Evolutionary conservation across 2,113 vertebrate genomes (phyloP).

Genomic region (Casuarius casuarius): DNA sequence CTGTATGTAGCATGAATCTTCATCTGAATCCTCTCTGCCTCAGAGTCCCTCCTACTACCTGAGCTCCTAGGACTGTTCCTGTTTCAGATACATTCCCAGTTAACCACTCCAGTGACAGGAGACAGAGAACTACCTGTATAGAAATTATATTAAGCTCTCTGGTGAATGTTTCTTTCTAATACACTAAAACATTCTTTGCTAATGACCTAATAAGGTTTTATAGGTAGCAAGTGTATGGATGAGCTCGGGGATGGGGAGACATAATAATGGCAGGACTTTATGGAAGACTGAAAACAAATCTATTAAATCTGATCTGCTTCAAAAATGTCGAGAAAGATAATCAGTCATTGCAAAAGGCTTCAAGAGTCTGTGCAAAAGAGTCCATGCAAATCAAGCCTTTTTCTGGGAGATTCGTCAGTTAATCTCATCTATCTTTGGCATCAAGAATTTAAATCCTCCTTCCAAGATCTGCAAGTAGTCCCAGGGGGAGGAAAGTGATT

Average conservation of each 20-base stretch:
- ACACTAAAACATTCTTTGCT: conserved; percentile 22
- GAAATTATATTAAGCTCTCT: conserved; percentile 18
- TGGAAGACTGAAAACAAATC: conserved; percentile 13
- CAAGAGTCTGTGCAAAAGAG: not conserved
- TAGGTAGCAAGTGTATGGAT: not conserved
- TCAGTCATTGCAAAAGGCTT: not conserved
- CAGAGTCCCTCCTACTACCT: not conserved
- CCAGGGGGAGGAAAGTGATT: not conserved
- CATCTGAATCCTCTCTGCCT: not conserved
- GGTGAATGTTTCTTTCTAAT: conserved; percentile 35
- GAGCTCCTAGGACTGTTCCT: not conserved
- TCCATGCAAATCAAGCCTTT: not conserved
- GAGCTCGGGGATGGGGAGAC: not conserved
- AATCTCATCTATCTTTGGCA: not conserved
- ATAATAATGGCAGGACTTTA: not conserved
- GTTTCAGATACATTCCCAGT: not conserved
- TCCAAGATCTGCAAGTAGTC: not conserved
- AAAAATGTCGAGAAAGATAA: not conserved
- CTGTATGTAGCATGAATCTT: not conserved
- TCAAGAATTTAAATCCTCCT: not conserved
- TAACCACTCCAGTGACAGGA: not conserved
- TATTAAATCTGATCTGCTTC: not conserved
- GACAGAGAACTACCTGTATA: not conserved
- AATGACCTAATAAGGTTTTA: conserved; percentile 45
- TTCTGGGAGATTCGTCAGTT: not conserved